These are phyloP conservation scores for Neosilurus mollespiculum DNA, from an alignment of 2,797 vertebrate genomes.

Conservation along the genomic window DNA sequence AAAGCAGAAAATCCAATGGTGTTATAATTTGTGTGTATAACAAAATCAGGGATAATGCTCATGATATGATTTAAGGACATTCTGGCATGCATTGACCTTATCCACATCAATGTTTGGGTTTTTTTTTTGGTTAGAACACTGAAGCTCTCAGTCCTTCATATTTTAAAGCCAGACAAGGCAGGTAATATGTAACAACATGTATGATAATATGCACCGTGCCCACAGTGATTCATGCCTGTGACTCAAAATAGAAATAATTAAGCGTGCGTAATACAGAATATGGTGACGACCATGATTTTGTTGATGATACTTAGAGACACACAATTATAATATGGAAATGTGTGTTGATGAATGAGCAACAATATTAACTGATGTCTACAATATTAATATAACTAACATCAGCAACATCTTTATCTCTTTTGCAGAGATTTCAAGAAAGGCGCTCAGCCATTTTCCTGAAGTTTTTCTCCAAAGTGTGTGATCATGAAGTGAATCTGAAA, in stretches of 20 bases:
- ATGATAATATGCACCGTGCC: neutral
- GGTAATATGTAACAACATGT: neutral
- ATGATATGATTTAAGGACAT: no score
- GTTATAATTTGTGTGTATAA: no score
- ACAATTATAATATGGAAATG: neutral
- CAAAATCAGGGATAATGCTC: no score
- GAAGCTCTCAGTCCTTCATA: neutral
- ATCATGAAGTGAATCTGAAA: slow-evolving; percentile 49
- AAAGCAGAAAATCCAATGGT: neutral
- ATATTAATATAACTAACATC: no score
- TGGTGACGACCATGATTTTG: neutral
- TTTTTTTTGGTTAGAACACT: no score
- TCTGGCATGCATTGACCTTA: no score
- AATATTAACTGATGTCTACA: neutral
- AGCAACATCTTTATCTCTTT: slow-evolving; percentile 18
- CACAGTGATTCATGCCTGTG: neutral
- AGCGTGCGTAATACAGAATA: neutral
- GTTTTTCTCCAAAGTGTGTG: slow-evolving; percentile 47
- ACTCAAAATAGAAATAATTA: neutral
- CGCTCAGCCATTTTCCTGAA: slow-evolving; percentile 38
- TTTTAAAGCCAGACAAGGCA: neutral
- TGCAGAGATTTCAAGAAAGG: slow-evolving; percentile 43
- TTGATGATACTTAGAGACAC: neutral
- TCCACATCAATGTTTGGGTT: no score
- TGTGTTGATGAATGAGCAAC: neutral